Evolutionary conservation across 2,113 vertebrate species (phyloP), one percentile per base, ranked within the genome.

Genomic region (Sebastes schlegelii): DNA sequence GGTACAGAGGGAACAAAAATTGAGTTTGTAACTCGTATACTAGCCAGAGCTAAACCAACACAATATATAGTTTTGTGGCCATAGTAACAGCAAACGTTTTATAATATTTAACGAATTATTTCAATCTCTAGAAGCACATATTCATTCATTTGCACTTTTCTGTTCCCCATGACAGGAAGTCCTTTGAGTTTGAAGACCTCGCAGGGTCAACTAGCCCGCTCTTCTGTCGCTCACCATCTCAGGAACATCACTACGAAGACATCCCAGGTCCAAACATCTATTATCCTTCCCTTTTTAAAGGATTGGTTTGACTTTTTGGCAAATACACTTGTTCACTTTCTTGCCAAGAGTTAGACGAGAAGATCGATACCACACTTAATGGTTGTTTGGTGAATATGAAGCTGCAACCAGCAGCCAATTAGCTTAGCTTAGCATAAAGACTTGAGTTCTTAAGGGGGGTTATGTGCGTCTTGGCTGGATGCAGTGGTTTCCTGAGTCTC

Each of bases 171-270:
- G 23, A 58, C 93, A 98, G 97, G 87, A 97, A 96, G 77, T 96
- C 95, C 0, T 97, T 96, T 12, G 97, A 97, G 82, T 97, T 96
- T 62, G 97, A 98, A 87, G 97, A 98, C 88, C 80, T 96, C 5
- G 91, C 93, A 2, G 45, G 93, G 95, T 95, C 0, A 93, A 95
- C 1, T 86, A 96, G 91, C 93, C 94, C 19, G 92, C 91, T 95
- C 60, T 92, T 96, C 60, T 91, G 95, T 73, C 94, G 90, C 89
- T 95, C 95, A 77, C 93, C 95, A 91, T 96, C 96, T 0, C 96
- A 97, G 90, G 97, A 98, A 77, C 98, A 98, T 79, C 89, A 97
- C 91, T 98, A 98, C 1, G 97, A 98, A 86, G 97, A 98, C 93
- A 97, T 98, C 75, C 92, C 96, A 49, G 93, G 93, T 94, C 68